Evolutionary conservation across 2,888 invertebrate genomes (phyloP).

Genomic region (Amblyjoppa fuscipennis): DNA sequence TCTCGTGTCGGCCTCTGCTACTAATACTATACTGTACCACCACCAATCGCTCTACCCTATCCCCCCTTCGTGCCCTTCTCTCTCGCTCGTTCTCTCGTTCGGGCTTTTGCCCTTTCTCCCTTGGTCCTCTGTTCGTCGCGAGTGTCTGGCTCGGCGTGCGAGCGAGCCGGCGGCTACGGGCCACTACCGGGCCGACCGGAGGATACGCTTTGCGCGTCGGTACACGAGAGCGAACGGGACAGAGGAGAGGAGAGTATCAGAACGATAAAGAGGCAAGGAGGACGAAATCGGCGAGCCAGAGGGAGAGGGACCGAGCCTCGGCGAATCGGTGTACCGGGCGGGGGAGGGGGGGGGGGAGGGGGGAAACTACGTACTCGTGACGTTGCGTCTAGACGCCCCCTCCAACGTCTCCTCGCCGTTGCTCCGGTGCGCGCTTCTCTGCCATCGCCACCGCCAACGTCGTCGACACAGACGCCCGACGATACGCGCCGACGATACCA

Average conservation of each 20-base stretch:
- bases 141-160: slow-evolving; percentile 79
- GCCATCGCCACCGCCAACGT: slow-evolving; percentile 44
- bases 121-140: slow-evolving; percentile 67
- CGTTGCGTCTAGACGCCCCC: slow-evolving; percentile 85
- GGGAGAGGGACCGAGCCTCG: slow-evolving; percentile 32
- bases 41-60: slow-evolving; percentile 46
- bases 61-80: slow-evolving; percentile 20
- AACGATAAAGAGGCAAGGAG: slow-evolving; percentile 59
- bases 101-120: slow-evolving; percentile 56
- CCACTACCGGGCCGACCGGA: slow-evolving; percentile 71
- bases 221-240: slow-evolving; percentile 48
- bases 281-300: slow-evolving; percentile 31
- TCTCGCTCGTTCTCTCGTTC: slow-evolving; percentile 46
- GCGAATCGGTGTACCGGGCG: slow-evolving; percentile 58
- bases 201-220: slow-evolving; percentile 46
- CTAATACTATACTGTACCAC: slow-evolving; percentile 28
- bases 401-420: slow-evolving; percentile 76
- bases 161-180: slow-evolving; percentile 77
- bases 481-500: slow-evolving; percentile 49
- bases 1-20: slow-evolving; percentile 28
- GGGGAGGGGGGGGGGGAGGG: background rate
- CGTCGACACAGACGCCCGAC: slow-evolving; percentile 49
- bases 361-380: slow-evolving; percentile 82
- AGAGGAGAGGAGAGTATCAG: slow-evolving; percentile 38
- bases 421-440: slow-evolving; percentile 45